Conservation (phyloP, 1,140 invertebrate species). For the Eriocheir sinensis region DNA sequence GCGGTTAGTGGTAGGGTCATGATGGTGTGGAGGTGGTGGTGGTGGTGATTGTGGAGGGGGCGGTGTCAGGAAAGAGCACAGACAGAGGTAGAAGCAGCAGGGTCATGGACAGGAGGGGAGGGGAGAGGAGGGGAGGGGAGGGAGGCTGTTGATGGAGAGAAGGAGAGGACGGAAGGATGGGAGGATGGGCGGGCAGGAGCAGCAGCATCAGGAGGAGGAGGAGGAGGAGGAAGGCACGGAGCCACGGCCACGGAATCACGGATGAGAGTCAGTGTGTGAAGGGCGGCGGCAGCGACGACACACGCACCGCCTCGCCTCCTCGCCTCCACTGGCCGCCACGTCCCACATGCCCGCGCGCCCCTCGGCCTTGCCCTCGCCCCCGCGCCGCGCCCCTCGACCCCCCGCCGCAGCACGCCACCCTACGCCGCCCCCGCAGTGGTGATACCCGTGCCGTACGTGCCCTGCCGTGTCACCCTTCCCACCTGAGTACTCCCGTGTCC, state of each 20-base stretch:
- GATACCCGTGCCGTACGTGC: neutral
- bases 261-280: slow-evolving; percentile 42
- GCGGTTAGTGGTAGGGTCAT: no score
- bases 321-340: neutral
- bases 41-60: neutral
- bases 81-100: neutral
- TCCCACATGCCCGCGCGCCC: neutral
- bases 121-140: neutral
- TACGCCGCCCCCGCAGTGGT: neutral
- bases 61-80: neutral
- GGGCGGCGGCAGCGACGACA: slow-evolving; percentile 30
- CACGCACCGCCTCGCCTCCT: neutral
- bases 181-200: neutral
- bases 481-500: neutral
- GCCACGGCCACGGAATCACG: neutral
- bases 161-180: neutral
- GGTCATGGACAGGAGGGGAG: neutral
- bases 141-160: neutral
- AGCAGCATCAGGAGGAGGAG: neutral
- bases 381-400: neutral
- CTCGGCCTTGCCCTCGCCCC: neutral
- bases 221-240: neutral
- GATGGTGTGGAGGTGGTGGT: neutral
- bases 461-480: neutral
- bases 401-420: neutral